Percentiles rank a stretch among this genome's conserved stretches.
Conservation (phyloP, 2,888 invertebrate genomes). For the Lepidochitona cinerea region DNA sequence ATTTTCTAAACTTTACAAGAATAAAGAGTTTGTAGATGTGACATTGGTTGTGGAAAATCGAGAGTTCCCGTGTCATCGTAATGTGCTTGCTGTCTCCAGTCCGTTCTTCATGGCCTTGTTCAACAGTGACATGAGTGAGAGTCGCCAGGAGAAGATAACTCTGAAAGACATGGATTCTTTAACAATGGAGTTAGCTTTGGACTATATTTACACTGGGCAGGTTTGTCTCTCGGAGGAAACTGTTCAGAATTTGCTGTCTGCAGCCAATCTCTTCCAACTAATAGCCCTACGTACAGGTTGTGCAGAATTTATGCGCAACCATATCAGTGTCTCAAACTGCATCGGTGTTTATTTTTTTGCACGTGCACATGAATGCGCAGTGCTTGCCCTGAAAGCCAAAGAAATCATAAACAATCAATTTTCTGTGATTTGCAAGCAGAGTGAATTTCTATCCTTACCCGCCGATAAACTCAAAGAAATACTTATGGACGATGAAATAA, state of each 20-base stretch:
- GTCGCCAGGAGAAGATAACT: conserved; percentile 56
- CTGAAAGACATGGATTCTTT: conserved; percentile 59
- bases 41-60: conserved; percentile 49
- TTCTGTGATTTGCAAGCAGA: conserved; percentile 52
- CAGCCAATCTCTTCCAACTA: conserved; percentile 67
- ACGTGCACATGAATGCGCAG: conserved; percentile 64
- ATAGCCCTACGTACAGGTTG: conserved; percentile 61
- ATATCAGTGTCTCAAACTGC: conserved; percentile 64
- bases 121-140: conserved; percentile 59
- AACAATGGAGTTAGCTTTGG: conserved; percentile 61
- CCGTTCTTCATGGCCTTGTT: conserved; percentile 69
- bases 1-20: conserved; percentile 60
- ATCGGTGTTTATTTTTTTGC: conserved; percentile 69
- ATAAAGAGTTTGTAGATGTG: conserved; percentile 64
- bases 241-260: conserved; percentile 66
- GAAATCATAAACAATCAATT: conserved; percentile 57
- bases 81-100: conserved; percentile 65
- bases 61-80: conserved; percentile 65
- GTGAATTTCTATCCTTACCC: conserved; percentile 63
- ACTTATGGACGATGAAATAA: conserved; percentile 63
- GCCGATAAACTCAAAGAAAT: conserved; percentile 66
- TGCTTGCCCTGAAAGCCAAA: conserved; percentile 48
- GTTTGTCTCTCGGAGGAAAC: conserved; percentile 57
- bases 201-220: conserved; percentile 64
- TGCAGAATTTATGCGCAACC: conserved; percentile 67